Evolutionary conservation across 2,888 invertebrate genomes (phyloP), one percentile per base, ranked within the genome.

Genomic region (Bruchidius siliquastri): DNA sequence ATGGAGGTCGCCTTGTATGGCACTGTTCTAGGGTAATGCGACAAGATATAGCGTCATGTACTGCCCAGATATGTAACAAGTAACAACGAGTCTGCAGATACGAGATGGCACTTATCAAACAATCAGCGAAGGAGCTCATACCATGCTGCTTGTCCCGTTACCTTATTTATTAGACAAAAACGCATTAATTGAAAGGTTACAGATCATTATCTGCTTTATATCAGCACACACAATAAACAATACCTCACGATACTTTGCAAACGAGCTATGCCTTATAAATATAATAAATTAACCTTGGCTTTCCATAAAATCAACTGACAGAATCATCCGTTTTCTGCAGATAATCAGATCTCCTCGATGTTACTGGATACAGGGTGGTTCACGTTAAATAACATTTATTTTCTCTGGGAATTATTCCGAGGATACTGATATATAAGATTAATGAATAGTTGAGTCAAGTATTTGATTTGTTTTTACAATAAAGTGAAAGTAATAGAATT

Each of bases 261-360:
- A 80, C 78, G 79, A 80, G 79, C 77, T 74, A 78, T 75, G 75
- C 66, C 67, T 76, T 77, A 74, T 78, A 76, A 78, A 78, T 79
- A 80, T 80, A 77, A 79, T 78, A 81, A 80, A 80, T 78, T 79
- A 79, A 80, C 82, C 81, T 82, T 81, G 81, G 79, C 74, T 81
- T 80, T 77, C 78, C 79, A 79, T 81, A 79, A 78, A 78, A 76
- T 76, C 76, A 78, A 76, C 78, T 76, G 77, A 78, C 76, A 74
- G 77, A 78, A 80, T 79, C 81, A 81, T 81, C 80, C 80, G 79
- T 77, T 80, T 2, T 76, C 77, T 79, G 77, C 74, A 77, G 76
- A 76, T 80, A 79, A 80, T 80, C 78, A 78, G 79, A 79, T 81
- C 78, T 79, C 74, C 20, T 21, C 6, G 20, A 18, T 68, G 49